Evolutionary conservation across 1,140 invertebrate species (phyloP).

Genomic region (Monochamus saltuarius): DNA sequence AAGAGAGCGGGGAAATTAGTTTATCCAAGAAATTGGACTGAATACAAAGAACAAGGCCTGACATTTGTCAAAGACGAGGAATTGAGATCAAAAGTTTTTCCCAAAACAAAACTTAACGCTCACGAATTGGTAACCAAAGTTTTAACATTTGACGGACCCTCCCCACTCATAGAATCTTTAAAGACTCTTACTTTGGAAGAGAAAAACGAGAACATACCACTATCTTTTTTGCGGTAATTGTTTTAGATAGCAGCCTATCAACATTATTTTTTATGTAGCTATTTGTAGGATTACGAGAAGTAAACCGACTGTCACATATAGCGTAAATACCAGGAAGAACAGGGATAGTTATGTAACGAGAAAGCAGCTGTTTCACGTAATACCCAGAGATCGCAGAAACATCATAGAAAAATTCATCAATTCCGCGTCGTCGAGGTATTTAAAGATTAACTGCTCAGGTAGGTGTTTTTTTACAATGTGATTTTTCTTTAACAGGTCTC

Average conservation of each 20-base stretch:
- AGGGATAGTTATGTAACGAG: constrained; percentile 26
- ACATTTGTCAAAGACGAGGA: constrained; percentile 21
- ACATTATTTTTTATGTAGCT: constrained; percentile 7
- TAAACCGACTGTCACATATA: constrained; percentile 38
- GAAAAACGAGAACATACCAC: constrained; percentile 35
- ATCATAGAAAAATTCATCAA: constrained; percentile 28
- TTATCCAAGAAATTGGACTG: constrained; percentile 44
- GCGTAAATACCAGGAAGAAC: constrained; percentile 27
- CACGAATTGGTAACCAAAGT: constrained; percentile 27
- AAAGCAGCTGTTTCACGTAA: constrained; percentile 33
- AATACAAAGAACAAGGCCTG: constrained; percentile 34
- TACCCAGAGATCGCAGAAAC: constrained; percentile 27
- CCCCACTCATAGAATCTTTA: constrained; percentile 31
- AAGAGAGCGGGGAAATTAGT: constrained; percentile 20
- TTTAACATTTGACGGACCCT: constrained; percentile 39
- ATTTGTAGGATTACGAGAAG: constrained; percentile 38
- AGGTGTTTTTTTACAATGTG: neutral
- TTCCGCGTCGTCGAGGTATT: too few species aligned
- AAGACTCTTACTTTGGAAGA: constrained; percentile 19
- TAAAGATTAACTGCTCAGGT: too few species aligned
- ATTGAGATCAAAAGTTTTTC: constrained; percentile 25
- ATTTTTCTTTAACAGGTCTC: constrained; percentile 2
- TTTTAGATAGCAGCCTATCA: neutral
- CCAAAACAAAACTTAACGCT: constrained; percentile 13
- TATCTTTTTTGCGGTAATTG: constrained; percentile 39